phyloP scores from a whole-genome alignment of 2,113 vertebrate genomes.

The Pimephales promelas region DNA sequence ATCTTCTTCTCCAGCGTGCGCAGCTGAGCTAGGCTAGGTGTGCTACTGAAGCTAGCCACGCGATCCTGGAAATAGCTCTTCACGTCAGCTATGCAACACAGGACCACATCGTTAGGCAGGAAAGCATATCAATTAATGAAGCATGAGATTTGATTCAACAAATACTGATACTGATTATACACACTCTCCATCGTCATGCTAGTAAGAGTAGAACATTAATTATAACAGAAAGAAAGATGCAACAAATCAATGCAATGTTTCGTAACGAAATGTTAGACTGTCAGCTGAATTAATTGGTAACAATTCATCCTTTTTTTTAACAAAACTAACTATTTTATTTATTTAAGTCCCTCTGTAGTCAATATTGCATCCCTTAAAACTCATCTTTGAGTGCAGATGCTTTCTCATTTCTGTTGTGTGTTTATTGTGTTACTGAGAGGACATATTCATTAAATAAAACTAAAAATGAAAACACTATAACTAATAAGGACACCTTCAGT shows the following conservation, averaged over 20 bases:
- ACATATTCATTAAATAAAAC: too few species aligned
- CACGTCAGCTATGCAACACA: slow-evolving; percentile 64
- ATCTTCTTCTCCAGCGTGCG: slow-evolving; percentile 72
- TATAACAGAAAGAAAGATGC: background rate
- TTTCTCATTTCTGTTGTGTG: too few species aligned
- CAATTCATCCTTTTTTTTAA: too few species aligned
- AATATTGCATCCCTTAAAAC: too few species aligned
- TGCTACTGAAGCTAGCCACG: slow-evolving; percentile 61
- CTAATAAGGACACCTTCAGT: slow-evolving; percentile 69
- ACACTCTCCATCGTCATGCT: too few species aligned
- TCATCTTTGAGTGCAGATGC: too few species aligned
- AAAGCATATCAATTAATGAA: background rate
- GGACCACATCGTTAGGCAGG: background rate
- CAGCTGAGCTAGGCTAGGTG: slow-evolving; percentile 65
- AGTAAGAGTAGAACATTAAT: too few species aligned
- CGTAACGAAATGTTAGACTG: background rate
- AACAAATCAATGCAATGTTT: background rate
- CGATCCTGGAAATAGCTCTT: slow-evolving; percentile 70
- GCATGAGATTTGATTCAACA: too few species aligned
- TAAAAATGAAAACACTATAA: background rate
- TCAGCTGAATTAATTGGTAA: too few species aligned
- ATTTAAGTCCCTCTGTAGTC: too few species aligned
- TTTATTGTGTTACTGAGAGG: too few species aligned
- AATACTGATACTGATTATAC: background rate
- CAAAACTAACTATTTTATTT: too few species aligned